Conservation (phyloP, 2,113 vertebrate species). For the Serilophus lunatus region DNA sequence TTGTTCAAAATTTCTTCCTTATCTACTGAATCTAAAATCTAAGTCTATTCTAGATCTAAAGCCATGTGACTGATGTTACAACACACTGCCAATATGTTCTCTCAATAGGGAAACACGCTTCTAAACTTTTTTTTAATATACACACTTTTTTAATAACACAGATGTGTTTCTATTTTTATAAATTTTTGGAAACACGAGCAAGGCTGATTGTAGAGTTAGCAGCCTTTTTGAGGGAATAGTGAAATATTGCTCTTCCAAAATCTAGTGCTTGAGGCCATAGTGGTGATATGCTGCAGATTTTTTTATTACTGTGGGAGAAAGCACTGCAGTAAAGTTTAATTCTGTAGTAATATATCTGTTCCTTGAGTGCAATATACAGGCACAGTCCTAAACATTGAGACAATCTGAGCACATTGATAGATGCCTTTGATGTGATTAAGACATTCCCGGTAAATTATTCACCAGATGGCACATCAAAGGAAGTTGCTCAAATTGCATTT, state of each 20-base stretch:
- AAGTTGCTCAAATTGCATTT: slow-evolving; percentile 19
- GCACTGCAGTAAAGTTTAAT: not conserved
- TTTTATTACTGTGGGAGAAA: not conserved
- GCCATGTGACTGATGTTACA: not conserved
- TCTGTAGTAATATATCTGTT: not conserved
- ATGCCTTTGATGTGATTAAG: slow-evolving; percentile 57
- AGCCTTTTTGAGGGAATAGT: not conserved
- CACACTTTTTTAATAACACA: not conserved
- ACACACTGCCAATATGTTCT: not conserved
- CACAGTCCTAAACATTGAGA: not conserved
- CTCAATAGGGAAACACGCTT: not conserved
- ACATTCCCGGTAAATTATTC: slow-evolving; percentile 44
- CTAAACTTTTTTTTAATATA: not conserved
- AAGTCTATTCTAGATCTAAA: not conserved
- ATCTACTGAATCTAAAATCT: not conserved
- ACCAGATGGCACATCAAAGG: slow-evolving; percentile 54
- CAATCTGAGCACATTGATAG: not conserved
- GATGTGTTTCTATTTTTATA: not conserved
- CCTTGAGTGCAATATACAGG: not conserved
- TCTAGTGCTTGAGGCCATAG: not conserved
- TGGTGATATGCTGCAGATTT: not conserved
- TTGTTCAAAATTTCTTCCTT: not conserved
- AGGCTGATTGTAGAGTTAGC: not conserved
- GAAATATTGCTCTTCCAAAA: not conserved
- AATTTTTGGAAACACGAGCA: not conserved